Evolutionary conservation across 2,113 vertebrate species (phyloP), one percentile per base, ranked within the genome.

Genomic region (Vidua macroura): DNA sequence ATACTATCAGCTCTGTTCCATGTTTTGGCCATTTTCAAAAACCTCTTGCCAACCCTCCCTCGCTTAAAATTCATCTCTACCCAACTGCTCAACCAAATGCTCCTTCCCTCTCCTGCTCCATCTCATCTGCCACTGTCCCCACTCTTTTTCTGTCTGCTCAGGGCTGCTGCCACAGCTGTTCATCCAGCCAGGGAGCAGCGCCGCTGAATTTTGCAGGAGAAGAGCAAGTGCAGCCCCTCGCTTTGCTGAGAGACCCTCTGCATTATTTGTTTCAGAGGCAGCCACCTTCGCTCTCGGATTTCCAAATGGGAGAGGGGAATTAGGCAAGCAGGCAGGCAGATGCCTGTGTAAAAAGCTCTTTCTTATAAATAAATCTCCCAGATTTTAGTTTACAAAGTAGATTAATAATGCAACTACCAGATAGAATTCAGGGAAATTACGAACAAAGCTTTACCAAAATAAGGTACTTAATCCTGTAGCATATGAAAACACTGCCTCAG

Each of bases 171-270:
- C 88, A 88, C 96, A 96, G 96, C 95, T 96, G 95, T 95, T 96
- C 69, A 19, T 2, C 75, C 80, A 96, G 90, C 95, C 90, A 24
- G 91, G 93, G 88, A 96, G 90, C 88, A 82, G 69, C 6, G 21
- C 86, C 52, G 1, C 95, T 96, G 95, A 96, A 97, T 97, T 96
- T 96, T 96, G 93, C 96, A 97, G 27, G 80, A 96, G 95, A 33
- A 93, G 78, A 96, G 83, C 72, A 70, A 92, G 41, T 25, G 73
- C 80, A 90, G 83, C 43, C 79, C 83, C 49, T 86, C 8, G 17
- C 76, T 88, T 72, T 76, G 67, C 11, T 53, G 14, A 83, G 74
- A 89, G 55, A 53, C 63, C 67, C 88, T 92, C 80, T 92, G 64
- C 88, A 93, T 92, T 95, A 92, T 93, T 93, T 96, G 90, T 93